Evolutionary conservation across 2,797 vertebrate genomes (phyloP).

Genomic region (Eutrigla gurnardus): DNA sequence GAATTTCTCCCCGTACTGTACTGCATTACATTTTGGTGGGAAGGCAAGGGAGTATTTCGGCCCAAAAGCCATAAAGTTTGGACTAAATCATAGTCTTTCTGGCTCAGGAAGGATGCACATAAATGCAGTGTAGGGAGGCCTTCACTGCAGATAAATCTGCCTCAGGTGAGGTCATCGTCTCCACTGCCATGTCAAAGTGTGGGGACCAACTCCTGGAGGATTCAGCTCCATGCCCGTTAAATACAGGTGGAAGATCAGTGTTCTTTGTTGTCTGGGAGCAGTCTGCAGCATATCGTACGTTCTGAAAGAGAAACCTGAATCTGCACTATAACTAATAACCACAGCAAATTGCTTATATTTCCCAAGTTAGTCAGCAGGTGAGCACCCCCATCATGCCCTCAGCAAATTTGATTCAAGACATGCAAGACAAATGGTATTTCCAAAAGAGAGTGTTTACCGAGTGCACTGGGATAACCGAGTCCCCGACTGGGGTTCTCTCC

Average conservation of each 20-base stretch:
- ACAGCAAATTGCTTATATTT: background rate
- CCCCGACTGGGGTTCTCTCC: slow-evolving; percentile 7
- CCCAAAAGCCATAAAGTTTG: slow-evolving; percentile 22
- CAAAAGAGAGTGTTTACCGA: slow-evolving; percentile 7
- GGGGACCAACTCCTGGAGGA: slow-evolving; percentile 12
- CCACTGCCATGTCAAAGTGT: slow-evolving; percentile 15
- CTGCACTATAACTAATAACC: background rate
- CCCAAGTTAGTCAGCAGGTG: background rate
- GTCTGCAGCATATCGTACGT: background rate
- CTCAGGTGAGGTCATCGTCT: slow-evolving; percentile 12
- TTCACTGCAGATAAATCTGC: slow-evolving; percentile 2
- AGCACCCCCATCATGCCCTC: background rate
- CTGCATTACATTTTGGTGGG: slow-evolving; percentile 7
- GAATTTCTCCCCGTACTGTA: background rate
- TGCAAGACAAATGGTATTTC: background rate
- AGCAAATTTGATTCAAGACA: background rate
- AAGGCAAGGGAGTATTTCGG: slow-evolving; percentile 27
- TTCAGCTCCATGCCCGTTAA: slow-evolving; percentile 10
- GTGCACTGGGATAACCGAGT: background rate
- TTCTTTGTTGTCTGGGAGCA: background rate
- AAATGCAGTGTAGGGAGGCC: slow-evolving; percentile 26
- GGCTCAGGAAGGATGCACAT: background rate
- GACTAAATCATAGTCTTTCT: slow-evolving; percentile 14
- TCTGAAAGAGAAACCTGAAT: background rate
- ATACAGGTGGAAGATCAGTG: slow-evolving; percentile 7